Evolutionary conservation across 2,113 vertebrate species (phyloP), one percentile per base, ranked within the genome.

Genomic region (Sisor rabdophorus): DNA sequence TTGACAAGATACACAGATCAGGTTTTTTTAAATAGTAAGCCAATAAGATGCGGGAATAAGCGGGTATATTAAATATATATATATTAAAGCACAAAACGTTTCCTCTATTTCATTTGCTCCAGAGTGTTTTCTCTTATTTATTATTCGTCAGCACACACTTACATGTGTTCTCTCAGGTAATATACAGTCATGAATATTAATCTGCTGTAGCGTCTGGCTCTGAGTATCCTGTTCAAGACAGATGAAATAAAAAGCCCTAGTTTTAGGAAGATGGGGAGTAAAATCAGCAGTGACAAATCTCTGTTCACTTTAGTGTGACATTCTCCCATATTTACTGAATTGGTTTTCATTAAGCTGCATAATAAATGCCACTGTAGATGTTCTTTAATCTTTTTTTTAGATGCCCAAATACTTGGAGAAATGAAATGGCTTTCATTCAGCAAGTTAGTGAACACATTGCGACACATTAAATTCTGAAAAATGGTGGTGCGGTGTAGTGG

Each of bases 131-230:
- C 56, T 28, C 79, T 61, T 53, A 68, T 81, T 50, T 71, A 81
- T 81, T 69, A 77, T 81, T 77, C 80, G 77, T 60, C 40, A 54
- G 70, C 71, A 50, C 71, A 69, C 55, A 81, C 70, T 60, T 72
- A 71, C 80, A 77, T 73, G 63, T 77, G 53, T 61, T 72, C 71
- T 77, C 75, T 69, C 75, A 81, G 76, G 75, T 79, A 79, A 79
- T 69, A 79, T 73, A 73, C 22, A 78, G 59, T 32, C 71, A 78
- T 83, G 59, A 75, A 78, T 78, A 80, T 80, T 75, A 53, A 78
- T 80, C 20, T 36, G 48, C 20, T 52, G 75, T 70, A 75, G 32
- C 58, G 50, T 73, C 61, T 72, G 76, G 71, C 75, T 77, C 64
- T n/a, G 65, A 76, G 58, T 53, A 30, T 55, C 55, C 50, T 56